phyloP scores from a whole-genome alignment of 1,140 invertebrate genomes.

The Drosophila murphyi region DNA sequence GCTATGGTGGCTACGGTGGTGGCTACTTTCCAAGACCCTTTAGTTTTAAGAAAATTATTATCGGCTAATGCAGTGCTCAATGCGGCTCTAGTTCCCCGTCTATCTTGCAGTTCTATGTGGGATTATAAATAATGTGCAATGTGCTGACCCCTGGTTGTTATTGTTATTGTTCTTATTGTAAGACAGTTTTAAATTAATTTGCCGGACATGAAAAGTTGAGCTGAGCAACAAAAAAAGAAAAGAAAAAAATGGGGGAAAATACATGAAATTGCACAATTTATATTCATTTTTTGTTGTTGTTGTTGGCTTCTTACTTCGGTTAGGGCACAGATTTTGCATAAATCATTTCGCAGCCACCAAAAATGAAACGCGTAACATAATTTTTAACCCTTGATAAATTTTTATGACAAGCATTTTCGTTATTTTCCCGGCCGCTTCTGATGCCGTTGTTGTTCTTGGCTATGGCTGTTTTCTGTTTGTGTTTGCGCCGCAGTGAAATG shows the following conservation, averaged over 20 bases:
- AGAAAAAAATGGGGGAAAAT: conserved; percentile 29
- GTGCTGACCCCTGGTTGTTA: conserved; percentile 28
- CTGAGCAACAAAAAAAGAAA: not conserved
- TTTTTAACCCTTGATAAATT: conserved; percentile 82
- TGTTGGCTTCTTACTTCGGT: conserved; percentile 24
- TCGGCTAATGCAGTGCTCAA: conserved; percentile 48
- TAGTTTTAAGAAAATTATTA: conserved; percentile 70
- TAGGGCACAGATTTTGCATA: conserved; percentile 78
- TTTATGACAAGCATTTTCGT: conserved; percentile 81
- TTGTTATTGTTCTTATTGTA: conserved; percentile 51
- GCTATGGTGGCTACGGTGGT: conserved; percentile 7
- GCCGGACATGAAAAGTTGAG: conserved; percentile 71
- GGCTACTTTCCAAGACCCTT: conserved; percentile 65
- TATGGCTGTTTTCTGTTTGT: conserved; percentile 41
- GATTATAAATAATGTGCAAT: conserved; percentile 75
- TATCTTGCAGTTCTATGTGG: conserved; percentile 56
- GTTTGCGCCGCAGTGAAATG: conserved; percentile 72
- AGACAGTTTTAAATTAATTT: conserved; percentile 79
- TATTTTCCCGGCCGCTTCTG: conserved; percentile 50
- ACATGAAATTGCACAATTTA: conserved; percentile 80
- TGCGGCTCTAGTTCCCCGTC: not conserved
- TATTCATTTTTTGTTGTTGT: conserved; percentile 67
- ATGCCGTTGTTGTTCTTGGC: conserved; percentile 15
- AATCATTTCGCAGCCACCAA: conserved; percentile 77
- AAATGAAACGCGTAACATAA: conserved; percentile 81